phyloP scores from a whole-genome alignment of 2,888 invertebrate genomes.

The Anoplius nigerrimus region DNA sequence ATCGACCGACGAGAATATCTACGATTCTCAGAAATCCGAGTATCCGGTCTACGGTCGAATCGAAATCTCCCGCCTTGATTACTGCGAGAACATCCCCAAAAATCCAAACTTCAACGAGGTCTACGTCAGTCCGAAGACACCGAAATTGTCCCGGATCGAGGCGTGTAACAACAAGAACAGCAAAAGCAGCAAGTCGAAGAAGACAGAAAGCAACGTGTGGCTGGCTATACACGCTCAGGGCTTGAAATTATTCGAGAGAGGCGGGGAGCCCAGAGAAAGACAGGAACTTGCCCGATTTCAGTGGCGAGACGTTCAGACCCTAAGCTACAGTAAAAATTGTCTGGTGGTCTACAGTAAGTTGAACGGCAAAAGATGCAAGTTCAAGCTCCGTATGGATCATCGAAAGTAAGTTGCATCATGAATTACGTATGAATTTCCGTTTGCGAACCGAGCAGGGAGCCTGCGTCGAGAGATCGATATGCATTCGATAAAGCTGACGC shows the following conservation, averaged over 20 bases:
- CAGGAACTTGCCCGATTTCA: conserved; percentile 75
- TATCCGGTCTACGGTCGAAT: background rate
- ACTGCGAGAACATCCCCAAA: conserved; percentile 9
- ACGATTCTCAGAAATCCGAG: background rate
- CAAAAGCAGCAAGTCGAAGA: conserved; percentile 60
- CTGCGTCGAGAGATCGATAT: background rate
- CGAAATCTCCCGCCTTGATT: background rate
- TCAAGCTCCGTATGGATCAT: conserved; percentile 84
- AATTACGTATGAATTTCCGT: too few relatives aligned
- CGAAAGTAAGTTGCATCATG: conserved; percentile 78
- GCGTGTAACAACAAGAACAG: conserved; percentile 34
- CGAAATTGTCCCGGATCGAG: conserved; percentile 31
- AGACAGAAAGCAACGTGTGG: conserved; percentile 72
- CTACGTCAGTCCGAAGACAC: conserved; percentile 33
- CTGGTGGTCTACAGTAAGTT: conserved; percentile 78
- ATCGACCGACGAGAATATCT: conserved; percentile 14
- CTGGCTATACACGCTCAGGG: conserved; percentile 74
- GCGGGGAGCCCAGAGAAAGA: conserved; percentile 67
- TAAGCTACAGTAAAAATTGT: conserved; percentile 85
- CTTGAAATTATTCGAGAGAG: conserved; percentile 72
- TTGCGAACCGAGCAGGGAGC: background rate
- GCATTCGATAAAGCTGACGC: background rate
- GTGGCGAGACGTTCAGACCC: conserved; percentile 86
- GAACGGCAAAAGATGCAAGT: conserved; percentile 80
- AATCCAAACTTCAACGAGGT: conserved; percentile 24